phyloP scores from a whole-genome alignment of 2,113 vertebrate species.

The Phaethon lepturus region DNA sequence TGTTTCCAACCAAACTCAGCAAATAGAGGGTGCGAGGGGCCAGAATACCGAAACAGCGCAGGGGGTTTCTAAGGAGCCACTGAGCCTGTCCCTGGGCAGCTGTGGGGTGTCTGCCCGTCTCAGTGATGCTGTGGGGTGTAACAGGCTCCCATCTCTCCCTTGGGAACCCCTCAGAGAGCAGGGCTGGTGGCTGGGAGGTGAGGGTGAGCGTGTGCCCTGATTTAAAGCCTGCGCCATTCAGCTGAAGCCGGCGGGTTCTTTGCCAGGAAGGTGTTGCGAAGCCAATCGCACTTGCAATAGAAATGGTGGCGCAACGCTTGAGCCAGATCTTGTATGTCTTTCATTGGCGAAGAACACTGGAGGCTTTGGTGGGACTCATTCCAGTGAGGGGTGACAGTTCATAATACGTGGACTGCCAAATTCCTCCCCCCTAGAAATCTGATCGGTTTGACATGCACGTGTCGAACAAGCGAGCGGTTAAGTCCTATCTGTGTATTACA shows the following conservation, averaged over 20 bases:
- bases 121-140: neutral
- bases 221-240: neutral
- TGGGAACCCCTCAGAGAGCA: fast-evolving
- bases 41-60: fast-evolving
- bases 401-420: fast-evolving
- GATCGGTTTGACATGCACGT: neutral
- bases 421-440: neutral
- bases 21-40: neutral
- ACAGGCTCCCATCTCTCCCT: neutral
- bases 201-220: neutral
- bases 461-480: neutral
- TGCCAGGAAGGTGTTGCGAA: neutral
- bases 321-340: neutral
- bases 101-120: neutral
- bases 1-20: neutral
- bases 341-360: fast-evolving
- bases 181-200: neutral
- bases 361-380: neutral
- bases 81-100: neutral
- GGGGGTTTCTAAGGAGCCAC: neutral
- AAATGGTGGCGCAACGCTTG: neutral
- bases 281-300: fast-evolving
- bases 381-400: fast-evolving
- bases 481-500: neutral
- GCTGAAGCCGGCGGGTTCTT: neutral